Evolutionary conservation across 2,113 vertebrate genomes (phyloP).

Genomic region (Hipposideros armiger): DNA sequence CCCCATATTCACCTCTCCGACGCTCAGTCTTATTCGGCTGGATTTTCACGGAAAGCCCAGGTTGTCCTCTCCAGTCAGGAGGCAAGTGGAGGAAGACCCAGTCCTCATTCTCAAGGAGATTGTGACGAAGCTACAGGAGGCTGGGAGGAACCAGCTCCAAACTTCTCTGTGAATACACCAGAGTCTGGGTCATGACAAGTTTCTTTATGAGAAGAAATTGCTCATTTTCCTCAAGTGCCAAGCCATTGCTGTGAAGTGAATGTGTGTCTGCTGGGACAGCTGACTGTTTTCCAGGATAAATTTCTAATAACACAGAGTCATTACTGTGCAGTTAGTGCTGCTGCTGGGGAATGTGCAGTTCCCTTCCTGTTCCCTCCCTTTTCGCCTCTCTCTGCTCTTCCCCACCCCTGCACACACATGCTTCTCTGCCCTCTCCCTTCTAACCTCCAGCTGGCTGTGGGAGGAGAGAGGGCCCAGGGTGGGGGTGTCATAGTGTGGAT

Average conservation of each 20-base stretch:
- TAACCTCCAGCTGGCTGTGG: not conserved
- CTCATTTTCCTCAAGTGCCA: constrained; percentile 46
- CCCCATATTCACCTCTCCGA: not conserved
- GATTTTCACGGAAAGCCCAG: not conserved
- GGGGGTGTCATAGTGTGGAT: not conserved
- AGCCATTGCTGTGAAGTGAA: not conserved
- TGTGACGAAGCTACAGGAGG: not conserved
- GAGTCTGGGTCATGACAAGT: not conserved
- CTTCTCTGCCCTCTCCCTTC: not conserved
- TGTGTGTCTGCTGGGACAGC: constrained; percentile 64
- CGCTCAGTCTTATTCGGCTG: not conserved
- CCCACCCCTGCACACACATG: not conserved
- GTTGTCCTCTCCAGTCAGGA: not conserved
- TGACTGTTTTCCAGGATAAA: constrained; percentile 79
- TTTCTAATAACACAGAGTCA: constrained; percentile 78
- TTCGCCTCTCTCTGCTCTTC: not conserved
- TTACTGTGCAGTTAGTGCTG: constrained; percentile 75
- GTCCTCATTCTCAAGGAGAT: not conserved
- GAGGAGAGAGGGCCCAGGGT: not conserved
- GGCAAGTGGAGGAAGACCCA: not conserved
- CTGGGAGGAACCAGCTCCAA: not conserved
- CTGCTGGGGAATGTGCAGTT: constrained; percentile 65
- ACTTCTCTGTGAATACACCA: not conserved
- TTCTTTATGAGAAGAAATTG: constrained; percentile 16
- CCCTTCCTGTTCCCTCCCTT: not conserved